Conservation (phyloP, 2,113 vertebrate genomes). For the Alethe castanea region DNA sequence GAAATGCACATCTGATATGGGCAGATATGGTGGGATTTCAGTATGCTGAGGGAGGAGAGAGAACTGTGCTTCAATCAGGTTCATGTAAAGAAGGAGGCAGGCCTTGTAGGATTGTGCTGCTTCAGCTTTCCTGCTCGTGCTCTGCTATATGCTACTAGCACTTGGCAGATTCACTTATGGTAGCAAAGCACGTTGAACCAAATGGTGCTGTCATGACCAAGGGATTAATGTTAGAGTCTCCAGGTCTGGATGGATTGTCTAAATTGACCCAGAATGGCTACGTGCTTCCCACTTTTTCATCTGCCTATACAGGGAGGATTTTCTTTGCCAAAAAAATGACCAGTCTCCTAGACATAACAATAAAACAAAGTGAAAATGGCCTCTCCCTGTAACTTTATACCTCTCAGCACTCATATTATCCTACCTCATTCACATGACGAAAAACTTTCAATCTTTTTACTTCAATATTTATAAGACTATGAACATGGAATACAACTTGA, state of each 20-base stretch:
- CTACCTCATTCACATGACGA: not conserved
- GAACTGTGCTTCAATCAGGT: not conserved
- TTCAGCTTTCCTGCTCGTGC: not conserved
- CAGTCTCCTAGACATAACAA: not conserved
- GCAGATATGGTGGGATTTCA: not conserved
- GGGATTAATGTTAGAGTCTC: fast-evolving
- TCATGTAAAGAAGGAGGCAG: fast-evolving
- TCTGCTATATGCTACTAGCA: not conserved
- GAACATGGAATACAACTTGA: not conserved
- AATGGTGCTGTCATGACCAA: not conserved
- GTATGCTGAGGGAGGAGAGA: fast-evolving
- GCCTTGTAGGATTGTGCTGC: not conserved
- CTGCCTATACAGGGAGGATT: not conserved
- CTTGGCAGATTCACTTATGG: not conserved
- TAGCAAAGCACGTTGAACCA: not conserved
- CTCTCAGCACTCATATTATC: not conserved
- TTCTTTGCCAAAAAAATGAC: not conserved
- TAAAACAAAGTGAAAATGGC: not conserved
- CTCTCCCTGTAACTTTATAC: not conserved
- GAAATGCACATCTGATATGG: not conserved
- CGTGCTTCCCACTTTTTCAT: not conserved
- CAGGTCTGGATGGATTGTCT: not conserved
- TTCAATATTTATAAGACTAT: not conserved
- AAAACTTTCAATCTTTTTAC: not conserved
- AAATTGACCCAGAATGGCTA: not conserved